Conservation (phyloP, 2,888 invertebrate genomes). For the Salticus scenicus region DNA sequence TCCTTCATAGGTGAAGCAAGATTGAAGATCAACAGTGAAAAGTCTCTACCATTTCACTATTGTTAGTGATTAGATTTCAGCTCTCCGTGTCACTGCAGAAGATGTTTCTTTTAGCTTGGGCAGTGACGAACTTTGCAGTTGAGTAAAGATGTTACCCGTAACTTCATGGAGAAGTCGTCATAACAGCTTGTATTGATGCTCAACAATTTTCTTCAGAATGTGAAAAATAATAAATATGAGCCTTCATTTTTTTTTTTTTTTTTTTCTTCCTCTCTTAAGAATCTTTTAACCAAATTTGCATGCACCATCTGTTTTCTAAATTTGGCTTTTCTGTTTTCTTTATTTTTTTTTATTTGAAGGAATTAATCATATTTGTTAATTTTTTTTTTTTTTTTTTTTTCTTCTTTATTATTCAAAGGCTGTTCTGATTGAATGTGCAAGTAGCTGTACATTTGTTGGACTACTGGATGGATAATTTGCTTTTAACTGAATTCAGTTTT, state of each 20-base stretch:
- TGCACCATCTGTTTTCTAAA: background rate
- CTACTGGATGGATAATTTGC: background rate
- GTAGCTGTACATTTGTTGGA: background rate
- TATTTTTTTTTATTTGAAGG: background rate
- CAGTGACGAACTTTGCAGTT: slow-evolving; percentile 38
- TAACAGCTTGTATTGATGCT: slow-evolving; percentile 14
- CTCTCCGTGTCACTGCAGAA: slow-evolving; percentile 58
- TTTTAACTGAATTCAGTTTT: background rate
- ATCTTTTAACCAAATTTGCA: background rate
- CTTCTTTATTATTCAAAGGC: slow-evolving; percentile 31
- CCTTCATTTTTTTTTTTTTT: no score
- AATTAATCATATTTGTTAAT: no score
- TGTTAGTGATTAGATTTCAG: slow-evolving; percentile 70
- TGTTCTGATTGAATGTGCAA: slow-evolving; percentile 51
- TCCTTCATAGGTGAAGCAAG: slow-evolving; percentile 67
- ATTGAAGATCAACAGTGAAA: slow-evolving; percentile 44
- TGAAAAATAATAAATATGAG: no score
- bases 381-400: no score
- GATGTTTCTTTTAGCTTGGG: slow-evolving; percentile 65
- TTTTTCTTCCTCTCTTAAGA: no score
- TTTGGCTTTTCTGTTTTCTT: slow-evolving; percentile 29
- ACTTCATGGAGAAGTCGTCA: slow-evolving; percentile 29
- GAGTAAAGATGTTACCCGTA: slow-evolving; percentile 52
- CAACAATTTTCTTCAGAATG: background rate
- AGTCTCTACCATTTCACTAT: slow-evolving; percentile 60